Evolutionary conservation across 1,140 invertebrate genomes (phyloP), one percentile per base, ranked within the genome.

Genomic region (Sminthurinus signatus): DNA sequence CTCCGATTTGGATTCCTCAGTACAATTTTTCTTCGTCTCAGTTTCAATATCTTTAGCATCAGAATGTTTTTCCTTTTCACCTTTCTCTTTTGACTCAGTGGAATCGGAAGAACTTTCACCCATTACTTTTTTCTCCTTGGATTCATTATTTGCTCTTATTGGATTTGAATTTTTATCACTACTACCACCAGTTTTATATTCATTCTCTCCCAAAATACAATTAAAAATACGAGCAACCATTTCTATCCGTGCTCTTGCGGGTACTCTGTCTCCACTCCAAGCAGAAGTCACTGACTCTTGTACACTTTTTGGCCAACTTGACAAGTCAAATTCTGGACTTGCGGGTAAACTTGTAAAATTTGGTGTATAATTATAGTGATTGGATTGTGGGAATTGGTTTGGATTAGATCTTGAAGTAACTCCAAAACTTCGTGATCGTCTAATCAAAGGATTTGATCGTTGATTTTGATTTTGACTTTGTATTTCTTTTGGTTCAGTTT

Each of bases 221-320:
- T 65, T 61, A 52, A 71, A 67, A 39, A 71, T 68, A 14, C 27
- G 29, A 12, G 50, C 61, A 0, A 71, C 70, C 70, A 71, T 71
- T 23, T 66, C 63, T 46, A 71, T 71, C 27, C 59, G 31, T 25
- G 66, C 60, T 29, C 70, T 25, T 5, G 67, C 66, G 5, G 70
- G 57, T 23, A 71, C 64, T 59, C 64, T 44, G 4, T 71, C 70
- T 21, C 54, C 64, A 8, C 66, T 64, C 59, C 51, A 39, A 28
- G 62, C 68, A 4, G 63, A 43, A 5, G 51, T 59, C 12, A 71
- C 50, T 25, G 63, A 55, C 46, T 71, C 69, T 42, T 68, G 62
- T 23, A 71, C 59, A 36, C 21, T 29, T 54, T 63, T 65, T 2
- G 69, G 69, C 69, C 69, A 71, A 36, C 50, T 65, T 19, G 44